These are phyloP conservation scores for Amyelois transitella DNA, from an alignment of 1,140 invertebrate genomes.

Conservation along the genomic window DNA sequence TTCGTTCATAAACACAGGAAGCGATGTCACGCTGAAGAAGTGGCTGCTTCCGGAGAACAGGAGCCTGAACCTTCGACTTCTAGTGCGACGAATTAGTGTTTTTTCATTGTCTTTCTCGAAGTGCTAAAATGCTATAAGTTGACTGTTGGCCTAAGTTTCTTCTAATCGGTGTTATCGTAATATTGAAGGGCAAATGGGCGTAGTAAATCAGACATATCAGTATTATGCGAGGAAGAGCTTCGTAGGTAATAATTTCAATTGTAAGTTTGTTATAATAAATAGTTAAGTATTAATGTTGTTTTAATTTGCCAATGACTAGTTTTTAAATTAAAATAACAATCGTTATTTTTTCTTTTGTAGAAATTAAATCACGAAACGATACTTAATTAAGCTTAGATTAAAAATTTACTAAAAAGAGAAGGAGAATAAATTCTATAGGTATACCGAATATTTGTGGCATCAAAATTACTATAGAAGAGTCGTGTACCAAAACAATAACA, in stretches of 20 bases:
- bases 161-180: background rate
- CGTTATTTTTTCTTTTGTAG: background rate
- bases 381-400: too few relatives aligned
- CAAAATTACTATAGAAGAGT: too few relatives aligned
- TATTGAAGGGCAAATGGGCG: background rate
- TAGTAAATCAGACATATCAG: slow-evolving; percentile 41
- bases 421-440: too few relatives aligned
- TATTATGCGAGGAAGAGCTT: slow-evolving; percentile 38
- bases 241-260: slow-evolving; percentile 38
- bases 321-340: background rate
- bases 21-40: slow-evolving; percentile 84
- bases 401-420: too few relatives aligned
- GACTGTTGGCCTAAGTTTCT: background rate
- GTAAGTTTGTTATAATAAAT: slow-evolving; percentile 50
- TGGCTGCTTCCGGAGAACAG: slow-evolving; percentile 18
- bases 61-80: slow-evolving; percentile 53
- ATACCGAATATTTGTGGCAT: too few relatives aligned
- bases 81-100: slow-evolving; percentile 10
- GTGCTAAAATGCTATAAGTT: background rate
- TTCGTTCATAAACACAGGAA: slow-evolving; percentile 94
- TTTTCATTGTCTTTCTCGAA: too few relatives aligned
- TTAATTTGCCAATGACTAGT: slow-evolving; percentile 14
- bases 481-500: too few relatives aligned
- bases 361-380: too few relatives aligned
- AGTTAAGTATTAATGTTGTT: slow-evolving; percentile 28